phyloP scores from a whole-genome alignment of 23 tunicate genomes.

The Aplidium turbinatum region DNA sequence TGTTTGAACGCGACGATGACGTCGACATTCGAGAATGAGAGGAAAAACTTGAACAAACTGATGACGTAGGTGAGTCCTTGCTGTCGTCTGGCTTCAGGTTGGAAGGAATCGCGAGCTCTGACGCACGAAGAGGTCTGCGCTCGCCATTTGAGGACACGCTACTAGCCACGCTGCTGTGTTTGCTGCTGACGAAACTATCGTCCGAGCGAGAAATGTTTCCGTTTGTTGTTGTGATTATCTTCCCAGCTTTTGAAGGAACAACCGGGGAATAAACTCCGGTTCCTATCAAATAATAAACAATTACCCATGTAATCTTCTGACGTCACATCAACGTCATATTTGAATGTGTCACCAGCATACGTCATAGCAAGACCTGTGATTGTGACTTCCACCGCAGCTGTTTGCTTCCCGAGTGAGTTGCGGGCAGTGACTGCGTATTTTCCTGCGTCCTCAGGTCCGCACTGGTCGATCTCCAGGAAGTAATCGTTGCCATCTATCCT shows the following conservation, averaged over 20 bases:
- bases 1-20: conserved; percentile 65
- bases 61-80: conserved; percentile 67
- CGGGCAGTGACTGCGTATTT: conserved; percentile 84
- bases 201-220: conserved; percentile 1
- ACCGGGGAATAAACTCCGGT: too few relatives aligned
- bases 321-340: too few relatives aligned
- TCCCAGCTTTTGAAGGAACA: too few relatives aligned
- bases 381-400: conserved; percentile 76
- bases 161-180: conserved; percentile 11
- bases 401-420: conserved; percentile 91
- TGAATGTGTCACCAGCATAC: too few relatives aligned
- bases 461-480: conserved; percentile 68
- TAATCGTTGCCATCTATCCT: conserved; percentile 83
- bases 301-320: too few relatives aligned
- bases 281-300: too few relatives aligned
- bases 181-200: conserved; percentile 4
- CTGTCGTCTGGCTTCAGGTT: conserved; percentile 39
- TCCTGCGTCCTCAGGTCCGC: conserved; percentile 62
- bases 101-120: conserved; percentile 36
- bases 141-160: conserved; percentile 18
- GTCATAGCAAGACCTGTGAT: conserved; percentile 56
- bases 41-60: conserved; percentile 62
- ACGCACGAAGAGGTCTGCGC: conserved; percentile 17
- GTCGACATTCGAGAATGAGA: conserved; percentile 73
- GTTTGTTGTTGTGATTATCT: too few relatives aligned